These are phyloP conservation scores for Mimachlamys varia DNA, from an alignment of 2,888 invertebrate genomes.

Conservation along the genomic window DNA sequence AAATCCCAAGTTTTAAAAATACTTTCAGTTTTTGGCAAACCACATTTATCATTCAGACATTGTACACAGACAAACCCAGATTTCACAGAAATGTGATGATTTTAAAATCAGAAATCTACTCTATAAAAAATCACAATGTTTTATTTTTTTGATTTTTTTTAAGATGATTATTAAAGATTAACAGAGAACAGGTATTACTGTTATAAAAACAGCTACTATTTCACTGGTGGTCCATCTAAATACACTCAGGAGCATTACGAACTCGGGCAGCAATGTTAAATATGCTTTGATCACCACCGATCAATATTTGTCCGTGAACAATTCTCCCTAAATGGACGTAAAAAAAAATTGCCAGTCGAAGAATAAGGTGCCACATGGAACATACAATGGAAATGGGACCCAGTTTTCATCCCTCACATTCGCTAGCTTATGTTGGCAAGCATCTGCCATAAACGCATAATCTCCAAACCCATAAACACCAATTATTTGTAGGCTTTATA, in stretches of 20 bases:
- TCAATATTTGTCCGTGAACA: background rate
- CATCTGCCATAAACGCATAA: constrained; percentile 6
- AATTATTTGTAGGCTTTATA: constrained; percentile 31
- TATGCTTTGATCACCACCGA: background rate
- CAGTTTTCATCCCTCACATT: background rate
- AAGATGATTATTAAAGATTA: too few species aligned
- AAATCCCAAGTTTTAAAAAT: too few species aligned
- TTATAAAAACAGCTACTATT: background rate
- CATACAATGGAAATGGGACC: background rate
- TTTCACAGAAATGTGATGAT: too few species aligned
- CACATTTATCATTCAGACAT: too few species aligned
- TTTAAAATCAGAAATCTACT: too few species aligned
- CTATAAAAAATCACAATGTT: too few species aligned
- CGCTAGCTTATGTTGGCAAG: constrained; percentile 16
- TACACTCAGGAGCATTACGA: background rate
- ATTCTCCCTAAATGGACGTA: background rate
- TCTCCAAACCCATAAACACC: constrained; percentile 1
- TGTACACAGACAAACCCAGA: too few species aligned
- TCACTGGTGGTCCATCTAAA: background rate
- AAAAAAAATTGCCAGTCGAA: background rate
- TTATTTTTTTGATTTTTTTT: too few species aligned
- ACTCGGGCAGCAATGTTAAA: background rate
- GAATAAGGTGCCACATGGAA: background rate
- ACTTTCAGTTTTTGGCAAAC: too few species aligned
- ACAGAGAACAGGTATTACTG: too few species aligned